Evolutionary conservation across 2,888 invertebrate species (phyloP).

Genomic region (Leptothorax acervorum): DNA sequence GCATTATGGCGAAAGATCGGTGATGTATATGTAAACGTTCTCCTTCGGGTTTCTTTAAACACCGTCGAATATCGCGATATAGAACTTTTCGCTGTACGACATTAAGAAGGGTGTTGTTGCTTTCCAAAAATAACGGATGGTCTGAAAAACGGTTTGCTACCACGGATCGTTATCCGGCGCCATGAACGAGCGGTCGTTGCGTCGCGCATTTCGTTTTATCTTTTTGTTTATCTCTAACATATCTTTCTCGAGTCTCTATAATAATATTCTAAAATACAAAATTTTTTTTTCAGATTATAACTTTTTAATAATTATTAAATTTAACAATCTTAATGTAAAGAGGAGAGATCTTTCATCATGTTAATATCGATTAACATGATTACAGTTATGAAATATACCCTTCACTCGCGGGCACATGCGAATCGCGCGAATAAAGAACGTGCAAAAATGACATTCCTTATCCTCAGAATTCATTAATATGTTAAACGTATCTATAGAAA

Average conservation of each 20-base stretch:
- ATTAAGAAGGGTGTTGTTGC: slow-evolving; percentile 59
- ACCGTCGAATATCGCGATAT: no score
- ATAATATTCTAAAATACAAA: background rate
- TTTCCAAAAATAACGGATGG: slow-evolving; percentile 72
- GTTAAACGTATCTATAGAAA: background rate
- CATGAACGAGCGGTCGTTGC: background rate
- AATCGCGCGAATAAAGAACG: background rate
- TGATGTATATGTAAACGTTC: background rate
- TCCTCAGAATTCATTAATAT: background rate
- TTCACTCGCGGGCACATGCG: background rate
- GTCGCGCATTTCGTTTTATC: background rate
- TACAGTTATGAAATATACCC: slow-evolving; percentile 1
- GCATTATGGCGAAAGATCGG: background rate
- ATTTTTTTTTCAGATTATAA: background rate
- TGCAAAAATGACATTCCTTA: slow-evolving; percentile 14
- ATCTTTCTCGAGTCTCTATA: background rate
- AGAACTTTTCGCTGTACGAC: slow-evolving; percentile 51
- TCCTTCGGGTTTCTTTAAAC: background rate
- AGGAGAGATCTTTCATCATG: background rate
- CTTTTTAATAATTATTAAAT: background rate
- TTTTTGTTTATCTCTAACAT: background rate
- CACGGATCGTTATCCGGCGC: slow-evolving; percentile 22
- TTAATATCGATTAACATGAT: background rate
- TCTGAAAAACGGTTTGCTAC: slow-evolving; percentile 64
- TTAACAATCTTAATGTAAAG: background rate